phyloP scores from a whole-genome alignment of 2,888 invertebrate genomes.

The Lamellibrachia columna region DNA sequence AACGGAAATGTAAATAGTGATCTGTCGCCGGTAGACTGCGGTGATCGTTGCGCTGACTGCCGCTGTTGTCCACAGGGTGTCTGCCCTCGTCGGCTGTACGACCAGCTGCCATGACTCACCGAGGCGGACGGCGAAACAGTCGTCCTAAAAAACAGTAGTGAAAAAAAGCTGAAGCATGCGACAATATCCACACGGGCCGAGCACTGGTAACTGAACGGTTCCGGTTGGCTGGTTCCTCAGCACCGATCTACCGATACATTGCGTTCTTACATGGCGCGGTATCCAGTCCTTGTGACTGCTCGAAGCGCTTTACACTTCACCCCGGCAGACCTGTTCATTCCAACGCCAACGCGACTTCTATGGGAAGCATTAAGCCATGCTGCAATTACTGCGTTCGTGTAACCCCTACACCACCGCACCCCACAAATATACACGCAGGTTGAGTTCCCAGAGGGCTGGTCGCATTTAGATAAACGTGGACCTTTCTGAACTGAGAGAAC shows the following conservation, averaged over 20 bases:
- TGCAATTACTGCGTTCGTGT: background rate
- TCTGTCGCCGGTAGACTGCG: too few relatives aligned
- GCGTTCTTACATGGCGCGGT: background rate
- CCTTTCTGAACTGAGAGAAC: background rate
- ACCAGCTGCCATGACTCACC: background rate
- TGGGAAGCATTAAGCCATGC: too few relatives aligned
- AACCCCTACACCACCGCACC: background rate
- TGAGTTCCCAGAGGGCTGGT: background rate
- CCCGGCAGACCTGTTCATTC: too few relatives aligned
- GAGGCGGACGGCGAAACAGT: background rate
- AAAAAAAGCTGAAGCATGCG: background rate
- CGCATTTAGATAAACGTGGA: background rate
- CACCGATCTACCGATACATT: background rate
- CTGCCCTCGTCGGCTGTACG: background rate
- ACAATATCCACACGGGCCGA: background rate
- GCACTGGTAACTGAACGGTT: background rate
- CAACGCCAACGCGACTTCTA: too few relatives aligned
- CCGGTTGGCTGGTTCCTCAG: background rate
- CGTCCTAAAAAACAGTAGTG: background rate
- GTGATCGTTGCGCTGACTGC: background rate
- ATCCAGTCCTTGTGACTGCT: too few relatives aligned
- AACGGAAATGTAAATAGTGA: too few relatives aligned
- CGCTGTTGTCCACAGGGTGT: background rate
- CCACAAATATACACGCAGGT: background rate
- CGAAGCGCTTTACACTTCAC: too few relatives aligned